These are phyloP conservation scores for Synergus japonicus DNA, from an alignment of 2,888 invertebrate species.

Conservation along the genomic window DNA sequence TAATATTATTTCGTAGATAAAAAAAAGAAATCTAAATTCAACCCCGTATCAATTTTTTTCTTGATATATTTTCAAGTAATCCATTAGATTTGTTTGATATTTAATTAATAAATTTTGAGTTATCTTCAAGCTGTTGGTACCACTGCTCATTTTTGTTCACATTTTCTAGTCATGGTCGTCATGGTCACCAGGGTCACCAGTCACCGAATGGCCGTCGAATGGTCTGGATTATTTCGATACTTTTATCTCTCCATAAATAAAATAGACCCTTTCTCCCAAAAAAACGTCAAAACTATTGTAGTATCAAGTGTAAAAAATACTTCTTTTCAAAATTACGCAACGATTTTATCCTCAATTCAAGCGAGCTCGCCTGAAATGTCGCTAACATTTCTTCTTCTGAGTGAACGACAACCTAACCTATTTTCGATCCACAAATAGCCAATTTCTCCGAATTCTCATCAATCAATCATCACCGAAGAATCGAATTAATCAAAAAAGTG, in stretches of 20 bases:
- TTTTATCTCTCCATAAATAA: neutral
- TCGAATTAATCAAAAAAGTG: neutral
- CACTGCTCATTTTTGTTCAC: neutral
- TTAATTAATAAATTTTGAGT: neutral
- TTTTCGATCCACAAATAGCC: neutral
- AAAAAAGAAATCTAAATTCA: neutral
- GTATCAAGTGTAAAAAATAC: neutral
- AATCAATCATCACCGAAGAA: neutral
- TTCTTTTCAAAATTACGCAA: neutral
- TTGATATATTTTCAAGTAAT: neutral
- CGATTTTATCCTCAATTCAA: neutral
- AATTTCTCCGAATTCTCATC: slow-evolving; percentile 8
- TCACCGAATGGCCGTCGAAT: slow-evolving; percentile 32
- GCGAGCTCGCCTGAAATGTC: slow-evolving; percentile 16
- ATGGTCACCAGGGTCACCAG: neutral
- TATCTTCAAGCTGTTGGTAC: neutral
- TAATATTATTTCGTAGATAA: neutral
- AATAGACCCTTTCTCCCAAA: neutral
- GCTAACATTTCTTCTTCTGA: slow-evolving; percentile 31
- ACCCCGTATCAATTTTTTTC: neutral
- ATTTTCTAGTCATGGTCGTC: neutral
- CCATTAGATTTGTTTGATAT: neutral
- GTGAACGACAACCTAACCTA: slow-evolving; percentile 32
- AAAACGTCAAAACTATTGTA: neutral
- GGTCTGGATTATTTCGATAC: slow-evolving; percentile 10